A percentile compares a stretch with the other conserved stretches of the same genome.
Conservation (phyloP, 2,888 invertebrate genomes). For the Trachelus stipa region DNA sequence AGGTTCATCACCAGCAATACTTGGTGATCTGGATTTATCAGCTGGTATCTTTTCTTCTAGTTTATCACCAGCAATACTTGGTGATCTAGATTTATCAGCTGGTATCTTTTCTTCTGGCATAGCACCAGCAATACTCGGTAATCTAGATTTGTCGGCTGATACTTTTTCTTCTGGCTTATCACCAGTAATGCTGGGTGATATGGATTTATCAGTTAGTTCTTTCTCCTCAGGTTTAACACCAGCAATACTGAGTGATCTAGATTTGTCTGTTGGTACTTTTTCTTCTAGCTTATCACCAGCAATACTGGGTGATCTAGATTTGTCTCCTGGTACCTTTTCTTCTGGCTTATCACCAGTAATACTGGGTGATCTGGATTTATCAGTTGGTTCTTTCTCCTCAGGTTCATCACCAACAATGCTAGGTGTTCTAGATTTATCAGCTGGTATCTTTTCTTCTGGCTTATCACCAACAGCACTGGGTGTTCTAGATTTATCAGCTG, state of each 20-base stretch:
- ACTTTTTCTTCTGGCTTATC: slow-evolving; percentile 11
- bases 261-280: background rate
- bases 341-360: slow-evolving; percentile 17
- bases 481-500: slow-evolving; percentile 26
- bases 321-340: slow-evolving; percentile 10
- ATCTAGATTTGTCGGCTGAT: slow-evolving; percentile 20
- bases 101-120: slow-evolving; percentile 4
- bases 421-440: slow-evolving; percentile 4
- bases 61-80: slow-evolving; percentile 23
- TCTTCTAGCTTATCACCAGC: slow-evolving; percentile 13
- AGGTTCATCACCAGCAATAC: too few species aligned
- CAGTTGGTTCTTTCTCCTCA: background rate
- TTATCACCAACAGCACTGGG: slow-evolving; percentile 9
- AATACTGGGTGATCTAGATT: slow-evolving; percentile 7
- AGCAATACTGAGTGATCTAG: slow-evolving; percentile 7
- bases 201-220: slow-evolving; percentile 3
- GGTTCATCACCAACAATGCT: slow-evolving; percentile 14
- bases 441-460: slow-evolving; percentile 19
- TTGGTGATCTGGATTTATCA: background rate
- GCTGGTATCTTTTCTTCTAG: background rate
- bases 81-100: slow-evolving; percentile 25
- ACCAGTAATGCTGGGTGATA: slow-evolving; percentile 5
- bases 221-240: slow-evolving; percentile 14
- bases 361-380: slow-evolving; percentile 23
- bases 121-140: slow-evolving; percentile 19